These are phyloP conservation scores for Cecropterus lyciades DNA, from an alignment of 1,140 invertebrate species.

Conservation along the genomic window DNA sequence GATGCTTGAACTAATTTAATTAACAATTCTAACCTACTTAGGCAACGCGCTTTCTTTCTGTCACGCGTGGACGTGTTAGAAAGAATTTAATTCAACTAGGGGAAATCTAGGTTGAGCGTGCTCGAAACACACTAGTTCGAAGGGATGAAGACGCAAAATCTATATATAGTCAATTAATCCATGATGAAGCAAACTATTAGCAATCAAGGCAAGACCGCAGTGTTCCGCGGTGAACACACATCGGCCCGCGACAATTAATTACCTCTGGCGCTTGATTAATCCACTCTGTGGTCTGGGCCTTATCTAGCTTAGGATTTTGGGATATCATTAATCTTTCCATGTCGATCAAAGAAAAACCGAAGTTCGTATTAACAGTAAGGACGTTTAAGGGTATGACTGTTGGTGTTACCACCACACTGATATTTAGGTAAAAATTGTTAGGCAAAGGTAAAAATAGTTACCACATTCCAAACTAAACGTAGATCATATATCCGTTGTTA, in stretches of 20 bases:
- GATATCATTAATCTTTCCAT: too few species aligned
- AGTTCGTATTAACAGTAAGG: too few species aligned
- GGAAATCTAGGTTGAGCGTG: neutral
- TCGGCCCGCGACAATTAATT: neutral
- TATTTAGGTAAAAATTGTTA: too few species aligned
- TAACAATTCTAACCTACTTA: too few species aligned
- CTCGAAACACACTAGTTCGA: neutral
- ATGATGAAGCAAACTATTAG: conserved; percentile 6
- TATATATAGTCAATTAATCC: neutral
- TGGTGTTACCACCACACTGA: too few species aligned
- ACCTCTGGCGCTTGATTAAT: conserved; percentile 7
- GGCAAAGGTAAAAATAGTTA: too few species aligned
- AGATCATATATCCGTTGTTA: too few species aligned
- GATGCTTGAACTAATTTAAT: too few species aligned
- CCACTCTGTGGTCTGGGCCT: neutral
- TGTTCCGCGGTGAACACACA: conserved; percentile 3
- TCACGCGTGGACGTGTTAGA: neutral
- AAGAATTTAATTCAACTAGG: neutral
- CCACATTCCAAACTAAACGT: too few species aligned
- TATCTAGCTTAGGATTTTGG: neutral
- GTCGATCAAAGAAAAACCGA: too few species aligned
- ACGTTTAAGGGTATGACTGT: too few species aligned
- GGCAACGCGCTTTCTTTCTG: too few species aligned
- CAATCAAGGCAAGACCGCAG: conserved; percentile 1
- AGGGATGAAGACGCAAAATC: neutral